Evolutionary conservation across 1,140 invertebrate genomes (phyloP), one percentile per base, ranked within the genome.

Genomic region (Listronotus bonariensis): DNA sequence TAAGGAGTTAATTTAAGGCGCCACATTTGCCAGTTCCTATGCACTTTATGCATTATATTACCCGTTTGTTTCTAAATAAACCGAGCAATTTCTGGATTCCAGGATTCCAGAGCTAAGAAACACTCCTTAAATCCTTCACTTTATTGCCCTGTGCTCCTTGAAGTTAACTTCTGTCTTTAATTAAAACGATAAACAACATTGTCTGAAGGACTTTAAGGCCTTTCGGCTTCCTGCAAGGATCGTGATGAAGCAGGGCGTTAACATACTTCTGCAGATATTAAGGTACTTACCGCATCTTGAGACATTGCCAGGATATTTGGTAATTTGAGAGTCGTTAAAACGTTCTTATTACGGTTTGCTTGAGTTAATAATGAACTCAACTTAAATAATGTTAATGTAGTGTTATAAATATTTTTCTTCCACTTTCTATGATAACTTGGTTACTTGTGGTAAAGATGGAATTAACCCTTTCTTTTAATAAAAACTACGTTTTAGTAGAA

Each of bases 111-210:
- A 10, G 9, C 12, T 8, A 3, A 11, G 9, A 26, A 8, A 10
- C 38, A 32, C 17, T 20, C 38, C 38, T 43, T 31, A 56, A 26
- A n/a, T 45, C 54, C 38, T 45, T 20, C 6, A 31, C 15, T 61
- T 61, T 61, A 61, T 61, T 42, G 40, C 48, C 32, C 17, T 46
- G 26, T 46, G 58, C 38, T 58, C 42, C 42, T 46, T 20, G 48
- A 36, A 61, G 51, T 52, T 61, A 61, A 61, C 58, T 61, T 61
- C 38, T 40, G 58, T 52, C 46, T 61, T 61, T 61, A 61, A 61
- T 61, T 61, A 61, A 61, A 61, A 42, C 48, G 34, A 61, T 61
- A 61, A 63, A 63, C 60, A 63, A 55, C 60, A 48, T 55, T 63
- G 49, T 63, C 49, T 42, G 32, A 31, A 40, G 45, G 58, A 40